Evolutionary conservation across 2,113 vertebrate genomes (phyloP).

Genomic region (Urocitellus parryii): DNA sequence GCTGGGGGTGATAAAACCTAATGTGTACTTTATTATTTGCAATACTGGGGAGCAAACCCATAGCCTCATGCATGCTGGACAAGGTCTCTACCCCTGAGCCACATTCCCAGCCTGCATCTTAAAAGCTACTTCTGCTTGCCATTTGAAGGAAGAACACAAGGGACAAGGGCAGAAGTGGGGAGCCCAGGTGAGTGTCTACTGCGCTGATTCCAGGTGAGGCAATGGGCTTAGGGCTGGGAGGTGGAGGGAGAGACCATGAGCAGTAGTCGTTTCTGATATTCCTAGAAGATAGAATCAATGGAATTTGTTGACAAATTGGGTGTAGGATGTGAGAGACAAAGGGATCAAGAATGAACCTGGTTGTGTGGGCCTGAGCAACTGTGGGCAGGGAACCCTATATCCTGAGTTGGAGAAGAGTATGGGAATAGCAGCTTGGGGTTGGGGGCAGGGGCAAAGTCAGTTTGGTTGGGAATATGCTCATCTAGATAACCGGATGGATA

Average conservation of each 20-base stretch:
- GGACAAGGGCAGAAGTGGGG: not conserved
- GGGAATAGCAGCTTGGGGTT: not conserved
- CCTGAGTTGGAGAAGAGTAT: not conserved
- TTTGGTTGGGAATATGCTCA: not conserved
- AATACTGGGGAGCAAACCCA: not conserved
- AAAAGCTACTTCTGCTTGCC: not conserved
- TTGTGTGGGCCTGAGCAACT: not conserved
- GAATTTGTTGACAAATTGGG: not conserved
- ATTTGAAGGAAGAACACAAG: not conserved
- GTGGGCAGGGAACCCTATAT: not conserved
- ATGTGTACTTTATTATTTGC: not conserved
- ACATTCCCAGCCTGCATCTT: not conserved
- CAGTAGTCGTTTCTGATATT: not conserved
- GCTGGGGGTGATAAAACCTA: not conserved
- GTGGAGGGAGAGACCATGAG: not conserved
- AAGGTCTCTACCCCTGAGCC: not conserved
- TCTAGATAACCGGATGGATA: not conserved
- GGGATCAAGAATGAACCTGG: not conserved
- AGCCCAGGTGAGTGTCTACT: not conserved
- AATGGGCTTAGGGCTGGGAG: not conserved
- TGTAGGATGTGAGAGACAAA: not conserved
- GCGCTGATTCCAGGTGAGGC: rapidly evolving
- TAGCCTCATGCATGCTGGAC: not conserved
- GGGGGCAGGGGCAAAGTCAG: not conserved
- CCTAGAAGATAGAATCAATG: not conserved